These are phyloP conservation scores for Entomobrya multifasciata DNA, from an alignment of 2,888 invertebrate species.

Conservation along the genomic window DNA sequence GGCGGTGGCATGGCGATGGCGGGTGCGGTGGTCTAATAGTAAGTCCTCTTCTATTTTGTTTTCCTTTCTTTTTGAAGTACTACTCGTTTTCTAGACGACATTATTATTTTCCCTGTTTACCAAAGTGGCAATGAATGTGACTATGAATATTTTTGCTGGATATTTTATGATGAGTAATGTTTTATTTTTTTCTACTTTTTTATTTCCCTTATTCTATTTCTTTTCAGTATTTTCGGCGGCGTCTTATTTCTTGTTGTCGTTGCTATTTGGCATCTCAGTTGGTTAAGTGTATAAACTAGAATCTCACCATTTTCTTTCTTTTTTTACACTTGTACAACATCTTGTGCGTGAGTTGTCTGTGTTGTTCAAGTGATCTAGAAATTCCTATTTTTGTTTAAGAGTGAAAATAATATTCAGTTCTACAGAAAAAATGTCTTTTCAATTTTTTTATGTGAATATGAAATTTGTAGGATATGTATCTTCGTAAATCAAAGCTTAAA, in stretches of 20 bases:
- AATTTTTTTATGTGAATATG: conserved; percentile 25
- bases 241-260: neutral
- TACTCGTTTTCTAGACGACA: neutral
- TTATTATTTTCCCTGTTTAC: conserved; percentile 57
- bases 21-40: neutral
- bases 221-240: neutral
- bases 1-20: no score
- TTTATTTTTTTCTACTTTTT: conserved; percentile 27
- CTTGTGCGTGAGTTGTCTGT: neutral
- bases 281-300: no score
- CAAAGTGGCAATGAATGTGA: conserved; percentile 61
- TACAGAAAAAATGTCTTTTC: conserved; percentile 8
- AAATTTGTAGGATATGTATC: conserved; percentile 26
- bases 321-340: conserved; percentile 1
- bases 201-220: neutral
- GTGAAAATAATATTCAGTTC: conserved; percentile 25
- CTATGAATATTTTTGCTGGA: conserved; percentile 41
- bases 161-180: conserved; percentile 25
- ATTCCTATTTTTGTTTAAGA: conserved; percentile 4
- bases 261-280: no score
- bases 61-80: neutral
- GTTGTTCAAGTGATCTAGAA: conserved; percentile 38
- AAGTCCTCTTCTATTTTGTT: neutral
- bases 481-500: conserved; percentile 46
- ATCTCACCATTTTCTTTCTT: neutral